Base-by-base conservation (phyloP, 2,113 vertebrate genomes). In the Bubo bubo region DNA sequence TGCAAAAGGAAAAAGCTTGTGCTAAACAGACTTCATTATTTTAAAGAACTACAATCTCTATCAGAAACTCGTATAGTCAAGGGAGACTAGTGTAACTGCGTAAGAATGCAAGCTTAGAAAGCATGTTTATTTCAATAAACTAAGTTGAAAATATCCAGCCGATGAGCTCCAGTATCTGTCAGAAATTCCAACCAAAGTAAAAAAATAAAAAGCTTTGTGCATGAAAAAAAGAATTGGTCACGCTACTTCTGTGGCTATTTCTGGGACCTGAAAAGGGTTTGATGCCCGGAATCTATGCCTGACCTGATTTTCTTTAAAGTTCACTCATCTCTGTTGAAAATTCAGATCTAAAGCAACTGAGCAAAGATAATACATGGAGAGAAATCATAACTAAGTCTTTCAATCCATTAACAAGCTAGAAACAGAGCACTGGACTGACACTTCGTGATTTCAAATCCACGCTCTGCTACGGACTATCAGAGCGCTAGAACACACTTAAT, bases 221-320 rank as follows among this genome's bases (percentile, higher is more conserved):
- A 27, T 72, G 86, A 45, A 55, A 72, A 72, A 79, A 56, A 24
- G 72, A 89, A 77, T 91, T 66, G 90, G 81, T 93, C 93, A 76
- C 37, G 58, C 89, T 93, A 77, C 95, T 95, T 59, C 59, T 56
- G 75, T 21, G 91, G 89, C 93, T 96, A 86, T 96, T 97, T 96
- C 93, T 91, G 68, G 88, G 93, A 94, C 88, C 79, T 72, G 88
- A 88, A 67, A 74, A 73, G 96, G 92, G 79, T 87, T 81, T 94
- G 75, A 96, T 97, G 95, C 96, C 96, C 66, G 43, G 39, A 95
- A 96, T 97, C 96, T 93, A 95, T 63, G 84, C 37, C 90, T 97
- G 96, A 97, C 96, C 97, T 97, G 89, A 74, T 98, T 97, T 96
- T 58, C 91, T 95, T 95, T 91, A 93, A 97, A 97, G 93, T 97